Base-by-base conservation (phyloP, 2,888 invertebrate species). In the Drosophila gaucha region DNA sequence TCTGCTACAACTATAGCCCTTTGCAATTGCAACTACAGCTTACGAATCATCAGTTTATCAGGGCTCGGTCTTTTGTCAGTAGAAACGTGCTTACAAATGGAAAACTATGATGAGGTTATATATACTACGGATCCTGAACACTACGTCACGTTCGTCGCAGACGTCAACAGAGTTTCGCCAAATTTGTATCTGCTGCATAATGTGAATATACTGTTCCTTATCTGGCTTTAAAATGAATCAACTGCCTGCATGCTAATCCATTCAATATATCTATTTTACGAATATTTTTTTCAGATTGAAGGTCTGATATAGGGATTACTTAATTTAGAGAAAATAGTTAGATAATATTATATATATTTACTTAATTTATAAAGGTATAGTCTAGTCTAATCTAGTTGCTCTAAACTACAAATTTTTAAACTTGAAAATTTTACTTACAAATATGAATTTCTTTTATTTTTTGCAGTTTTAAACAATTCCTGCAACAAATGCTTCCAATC, bases 401-500 rank as follows among this genome's bases (percentile, higher is more conserved):
- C n/a, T n/a, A n/a, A n/a, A n/a, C n/a, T n/a, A 26, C n/a, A 20
- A 4, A n/a, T 10, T 33, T 33, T 33, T 6, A 2, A 41, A 30
- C 5, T 18, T 12, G 2, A 28, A 2, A 8, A 8, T n/a, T 30
- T 30, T n/a, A 10, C 8, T 44, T 8, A 20, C 22, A 3, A 9
- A 20, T 30, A 2, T 28, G 22, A 18, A 3, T 41, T 12, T 18
- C 2, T 2, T 55, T 1, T 62, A 4, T 33, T 2, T 12, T 14
- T 70, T 74, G 14, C 64, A 86, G 46, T 6, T 2, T 54, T 36
- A 18, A 31, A 47, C 43, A 28, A 43, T 59, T 60, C 63, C 62
- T 54, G 68, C 63, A 74, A 74, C 65, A 33, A 67, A 58, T 78
- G 86, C 82, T 87, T 82, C 82, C 88, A 80, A 33, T 26, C 24